Evolutionary conservation across 2,888 invertebrate genomes (phyloP).

Genomic region (Drosophila paranaensis): DNA sequence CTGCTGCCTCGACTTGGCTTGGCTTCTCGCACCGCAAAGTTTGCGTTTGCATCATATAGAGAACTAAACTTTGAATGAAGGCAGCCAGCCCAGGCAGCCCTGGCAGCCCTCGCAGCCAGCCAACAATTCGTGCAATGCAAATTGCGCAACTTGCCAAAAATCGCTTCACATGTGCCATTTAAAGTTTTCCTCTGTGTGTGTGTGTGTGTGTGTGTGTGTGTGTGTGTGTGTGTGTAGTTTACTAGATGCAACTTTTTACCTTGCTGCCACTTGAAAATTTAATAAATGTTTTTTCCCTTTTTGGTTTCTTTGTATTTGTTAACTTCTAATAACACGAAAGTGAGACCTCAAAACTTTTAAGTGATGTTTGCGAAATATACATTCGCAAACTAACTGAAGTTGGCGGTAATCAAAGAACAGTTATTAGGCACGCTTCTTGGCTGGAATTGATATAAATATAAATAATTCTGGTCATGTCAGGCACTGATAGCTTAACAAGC

Average conservation of each 20-base stretch:
- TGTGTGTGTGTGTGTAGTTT: conserved; percentile 38
- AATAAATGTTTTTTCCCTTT: conserved; percentile 60
- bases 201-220: conserved; percentile 6
- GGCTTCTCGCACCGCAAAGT: conserved; percentile 52
- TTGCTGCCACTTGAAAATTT: conserved; percentile 74
- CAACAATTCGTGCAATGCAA: conserved; percentile 49
- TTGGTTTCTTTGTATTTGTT: conserved; percentile 17
- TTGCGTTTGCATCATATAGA: conserved; percentile 45
- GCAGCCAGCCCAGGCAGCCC: no score
- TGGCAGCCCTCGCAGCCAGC: conserved; percentile 24
- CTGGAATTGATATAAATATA: neutral
- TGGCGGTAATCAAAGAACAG: conserved; percentile 22
- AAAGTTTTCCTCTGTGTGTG: conserved; percentile 53
- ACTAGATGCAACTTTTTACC: conserved; percentile 46
- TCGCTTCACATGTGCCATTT: conserved; percentile 80
- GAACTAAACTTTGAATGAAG: conserved; percentile 56
- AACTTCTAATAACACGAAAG: conserved; percentile 46
- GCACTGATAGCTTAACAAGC: neutral
- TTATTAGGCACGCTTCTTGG: neutral
- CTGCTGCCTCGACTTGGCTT: conserved; percentile 7
- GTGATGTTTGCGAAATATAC: conserved; percentile 63
- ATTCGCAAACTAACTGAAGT: conserved; percentile 34
- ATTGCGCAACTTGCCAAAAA: conserved; percentile 79
- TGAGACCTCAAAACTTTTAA: conserved; percentile 61
- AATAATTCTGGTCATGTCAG: neutral